Conservation (phyloP, 2,113 vertebrate genomes). For the Tragelaphus scriptus region DNA sequence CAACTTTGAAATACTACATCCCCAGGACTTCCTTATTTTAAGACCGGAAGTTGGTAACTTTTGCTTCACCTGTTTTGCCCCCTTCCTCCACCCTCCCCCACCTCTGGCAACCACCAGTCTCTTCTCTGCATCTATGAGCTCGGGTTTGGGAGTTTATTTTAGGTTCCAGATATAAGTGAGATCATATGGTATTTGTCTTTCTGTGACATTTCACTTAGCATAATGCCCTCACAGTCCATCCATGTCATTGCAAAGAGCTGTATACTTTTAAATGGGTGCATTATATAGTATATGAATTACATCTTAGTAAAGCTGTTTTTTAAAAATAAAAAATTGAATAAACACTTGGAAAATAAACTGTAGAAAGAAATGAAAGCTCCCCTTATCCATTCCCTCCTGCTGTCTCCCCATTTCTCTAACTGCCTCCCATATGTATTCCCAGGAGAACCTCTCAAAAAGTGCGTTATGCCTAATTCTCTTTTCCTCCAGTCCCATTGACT, state of each 20-base stretch:
- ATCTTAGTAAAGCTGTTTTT: background rate
- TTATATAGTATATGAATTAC: background rate
- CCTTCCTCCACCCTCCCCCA: background rate
- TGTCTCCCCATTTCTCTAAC: background rate
- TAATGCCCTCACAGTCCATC: background rate
- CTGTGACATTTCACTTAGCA: background rate
- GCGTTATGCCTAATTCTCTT: background rate
- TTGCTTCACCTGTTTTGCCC: background rate
- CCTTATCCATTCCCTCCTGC: background rate
- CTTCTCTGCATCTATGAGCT: background rate
- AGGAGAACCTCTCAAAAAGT: background rate
- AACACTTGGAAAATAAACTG: background rate
- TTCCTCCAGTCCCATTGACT: background rate
- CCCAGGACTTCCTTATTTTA: background rate
- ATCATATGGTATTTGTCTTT: background rate
- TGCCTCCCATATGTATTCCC: background rate
- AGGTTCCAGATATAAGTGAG: background rate
- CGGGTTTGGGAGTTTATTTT: background rate
- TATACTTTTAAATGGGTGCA: background rate
- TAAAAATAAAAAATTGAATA: background rate
- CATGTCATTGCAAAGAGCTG: background rate
- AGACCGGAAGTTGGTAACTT: background rate
- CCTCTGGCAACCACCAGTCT: background rate
- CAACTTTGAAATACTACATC: background rate
- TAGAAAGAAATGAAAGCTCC: background rate